Conservation (phyloP, 2,888 invertebrate species). For the Hyppa rectilinea region DNA sequence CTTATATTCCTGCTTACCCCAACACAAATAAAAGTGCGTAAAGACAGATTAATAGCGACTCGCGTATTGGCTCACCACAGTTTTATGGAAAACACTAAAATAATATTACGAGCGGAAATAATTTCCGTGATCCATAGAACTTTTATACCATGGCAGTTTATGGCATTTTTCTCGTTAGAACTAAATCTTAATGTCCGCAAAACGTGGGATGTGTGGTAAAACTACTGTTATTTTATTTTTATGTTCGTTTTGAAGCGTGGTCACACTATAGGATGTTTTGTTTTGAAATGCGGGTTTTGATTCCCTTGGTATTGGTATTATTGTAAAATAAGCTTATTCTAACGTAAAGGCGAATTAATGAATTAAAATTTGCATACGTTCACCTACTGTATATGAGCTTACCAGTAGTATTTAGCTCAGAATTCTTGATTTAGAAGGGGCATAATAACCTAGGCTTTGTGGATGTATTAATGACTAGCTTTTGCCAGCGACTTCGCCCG, state of each 20-base stretch:
- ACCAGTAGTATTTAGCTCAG: too few species aligned
- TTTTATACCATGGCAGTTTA: slow-evolving; percentile 61
- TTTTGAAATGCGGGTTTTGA: not conserved
- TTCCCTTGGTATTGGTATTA: slow-evolving; percentile 9
- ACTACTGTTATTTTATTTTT: slow-evolving; percentile 42
- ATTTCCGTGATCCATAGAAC: slow-evolving; percentile 59
- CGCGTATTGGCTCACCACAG: slow-evolving; percentile 51
- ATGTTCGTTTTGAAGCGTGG: slow-evolving; percentile 12
- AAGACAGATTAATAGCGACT: slow-evolving; percentile 43
- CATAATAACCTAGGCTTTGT: not conserved
- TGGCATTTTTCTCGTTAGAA: slow-evolving; percentile 54
- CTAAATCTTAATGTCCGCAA: slow-evolving; percentile 50
- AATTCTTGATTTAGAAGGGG: not conserved
- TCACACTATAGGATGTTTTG: slow-evolving; percentile 3
- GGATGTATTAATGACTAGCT: not conserved
- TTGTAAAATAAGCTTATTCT: not conserved
- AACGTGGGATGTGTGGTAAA: slow-evolving; percentile 49
- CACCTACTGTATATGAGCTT: not conserved
- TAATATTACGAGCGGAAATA: slow-evolving; percentile 62
- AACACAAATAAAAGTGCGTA: slow-evolving; percentile 33
- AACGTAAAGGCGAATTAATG: too few species aligned
- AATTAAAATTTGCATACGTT: not conserved
- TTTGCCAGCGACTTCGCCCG: too few species aligned
- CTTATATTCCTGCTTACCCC: not conserved
- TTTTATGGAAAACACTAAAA: slow-evolving; percentile 63